Evolutionary conservation across 2,113 vertebrate genomes (phyloP).

Genomic region (Carollia perspicillata): DNA sequence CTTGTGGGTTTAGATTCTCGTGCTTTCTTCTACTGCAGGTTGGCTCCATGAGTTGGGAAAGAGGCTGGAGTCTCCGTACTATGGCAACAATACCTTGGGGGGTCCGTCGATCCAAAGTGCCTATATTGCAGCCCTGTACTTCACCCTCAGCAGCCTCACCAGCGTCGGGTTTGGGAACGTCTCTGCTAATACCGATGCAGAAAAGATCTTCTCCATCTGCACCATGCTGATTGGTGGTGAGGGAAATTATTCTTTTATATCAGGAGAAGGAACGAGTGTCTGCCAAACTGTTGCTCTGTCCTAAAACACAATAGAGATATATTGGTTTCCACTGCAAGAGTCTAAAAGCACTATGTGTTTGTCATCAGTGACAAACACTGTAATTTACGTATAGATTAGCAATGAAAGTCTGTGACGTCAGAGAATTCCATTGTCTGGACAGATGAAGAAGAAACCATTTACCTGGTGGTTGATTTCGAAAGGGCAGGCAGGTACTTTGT

Average conservation of each 20-base stretch:
- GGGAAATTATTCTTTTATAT: slow-evolving; percentile 6
- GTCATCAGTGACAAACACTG: not conserved
- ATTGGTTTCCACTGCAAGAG: not conserved
- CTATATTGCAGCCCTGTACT: slow-evolving; percentile 97
- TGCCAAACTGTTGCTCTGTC: not conserved
- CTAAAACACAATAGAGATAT: not conserved
- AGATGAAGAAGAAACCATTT: not conserved
- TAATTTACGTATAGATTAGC: not conserved
- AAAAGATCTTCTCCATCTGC: slow-evolving; percentile 99
- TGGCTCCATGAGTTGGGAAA: slow-evolving; percentile 98
- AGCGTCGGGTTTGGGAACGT: slow-evolving; percentile 98
- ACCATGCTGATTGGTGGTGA: slow-evolving; percentile 97
- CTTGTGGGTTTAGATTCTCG: fast-evolving
- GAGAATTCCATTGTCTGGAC: not conserved
- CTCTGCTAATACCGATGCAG: slow-evolving; percentile 95
- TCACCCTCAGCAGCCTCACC: slow-evolving; percentile 98
- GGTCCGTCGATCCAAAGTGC: slow-evolving; percentile 93
- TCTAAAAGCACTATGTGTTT: not conserved
- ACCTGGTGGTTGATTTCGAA: not conserved
- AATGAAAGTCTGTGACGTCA: not conserved
- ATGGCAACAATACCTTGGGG: slow-evolving; percentile 85
- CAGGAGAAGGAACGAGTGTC: not conserved
- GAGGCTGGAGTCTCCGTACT: slow-evolving; percentile 93
- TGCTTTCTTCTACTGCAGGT: slow-evolving; percentile 81
- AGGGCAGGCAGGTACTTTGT: not conserved